These are phyloP conservation scores for Anabas testudineus DNA, from an alignment of 2,797 vertebrate genomes.

Conservation along the genomic window DNA sequence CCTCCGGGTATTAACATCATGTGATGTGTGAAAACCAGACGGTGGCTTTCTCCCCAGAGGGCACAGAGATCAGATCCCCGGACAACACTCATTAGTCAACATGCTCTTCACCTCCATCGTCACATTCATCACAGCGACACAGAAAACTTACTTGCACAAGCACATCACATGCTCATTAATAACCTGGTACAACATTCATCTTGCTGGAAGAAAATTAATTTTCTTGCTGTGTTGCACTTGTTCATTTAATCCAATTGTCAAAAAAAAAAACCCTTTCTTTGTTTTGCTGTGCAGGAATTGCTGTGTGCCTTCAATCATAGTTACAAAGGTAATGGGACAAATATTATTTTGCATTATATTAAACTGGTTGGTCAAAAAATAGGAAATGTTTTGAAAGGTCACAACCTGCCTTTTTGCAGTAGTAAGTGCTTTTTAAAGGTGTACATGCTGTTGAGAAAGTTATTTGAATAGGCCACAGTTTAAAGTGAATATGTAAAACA, in stretches of 20 bases:
- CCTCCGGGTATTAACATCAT: constrained; percentile 61
- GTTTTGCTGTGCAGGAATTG: constrained; percentile 84
- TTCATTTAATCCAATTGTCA: constrained; percentile 90
- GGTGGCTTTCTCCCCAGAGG: constrained; percentile 58
- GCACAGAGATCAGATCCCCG: constrained; percentile 88
- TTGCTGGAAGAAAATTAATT: constrained; percentile 90
- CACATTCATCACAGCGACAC: constrained; percentile 94
- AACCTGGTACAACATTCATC: constrained; percentile 91
- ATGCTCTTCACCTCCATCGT: constrained; percentile 87
- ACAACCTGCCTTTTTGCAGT: constrained; percentile 22
- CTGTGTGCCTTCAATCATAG: constrained; percentile 78
- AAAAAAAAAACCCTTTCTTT: constrained; percentile 84
- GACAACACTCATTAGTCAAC: constrained; percentile 91
- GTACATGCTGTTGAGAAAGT: constrained; percentile 49
- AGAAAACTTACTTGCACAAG: constrained; percentile 92
- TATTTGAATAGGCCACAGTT: constrained; percentile 59
- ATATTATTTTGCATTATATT: constrained; percentile 58
- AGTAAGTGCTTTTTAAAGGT: constrained; percentile 33
- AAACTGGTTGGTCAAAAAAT: constrained; percentile 32
- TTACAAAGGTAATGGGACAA: constrained; percentile 72
- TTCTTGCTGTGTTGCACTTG: constrained; percentile 89
- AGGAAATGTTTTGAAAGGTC: constrained; percentile 33
- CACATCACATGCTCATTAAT: constrained; percentile 93
- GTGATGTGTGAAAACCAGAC: constrained; percentile 78
- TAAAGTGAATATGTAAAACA: constrained; percentile 84